A percentile compares a stretch with the other conserved stretches of the same genome.
Evolutionary conservation across 1,140 invertebrate genomes (phyloP).

Genomic region (Drosophila kurseongensis): DNA sequence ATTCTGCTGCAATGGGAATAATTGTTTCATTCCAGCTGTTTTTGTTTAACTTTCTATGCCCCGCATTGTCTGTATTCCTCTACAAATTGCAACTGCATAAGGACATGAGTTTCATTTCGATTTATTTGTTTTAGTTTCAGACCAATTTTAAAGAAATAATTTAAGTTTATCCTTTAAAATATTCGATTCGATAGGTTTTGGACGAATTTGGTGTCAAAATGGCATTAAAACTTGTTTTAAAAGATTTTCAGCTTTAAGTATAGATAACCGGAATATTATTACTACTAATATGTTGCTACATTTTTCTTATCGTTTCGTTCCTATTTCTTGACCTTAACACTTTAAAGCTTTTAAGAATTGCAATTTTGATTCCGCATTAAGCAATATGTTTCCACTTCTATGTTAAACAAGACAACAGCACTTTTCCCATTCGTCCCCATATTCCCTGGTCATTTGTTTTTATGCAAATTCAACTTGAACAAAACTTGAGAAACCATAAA

Average conservation of each 20-base stretch:
- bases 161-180: no score
- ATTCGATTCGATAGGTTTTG: no score
- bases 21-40: constrained; percentile 42
- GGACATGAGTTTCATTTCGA: not conserved
- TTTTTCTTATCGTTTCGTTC: not conserved
- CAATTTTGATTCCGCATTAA: not conserved
- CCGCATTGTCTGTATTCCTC: not conserved
- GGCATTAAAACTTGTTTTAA: no score
- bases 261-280: no score
- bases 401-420: not conserved
- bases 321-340: not conserved
- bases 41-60: constrained; percentile 33
- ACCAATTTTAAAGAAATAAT: no score
- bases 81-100: not conserved
- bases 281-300: no score
- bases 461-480: constrained; percentile 30
- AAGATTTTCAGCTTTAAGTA: no score
- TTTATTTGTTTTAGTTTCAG: not conserved
- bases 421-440: not conserved
- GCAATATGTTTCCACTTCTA: not conserved
- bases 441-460: constrained; percentile 6
- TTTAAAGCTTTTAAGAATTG: not conserved
- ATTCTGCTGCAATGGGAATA: constrained; percentile 33
- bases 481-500: constrained; percentile 41
- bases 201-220: no score